Conservation (phyloP, 1,140 invertebrate genomes). For the Drosophila santomea region DNA sequence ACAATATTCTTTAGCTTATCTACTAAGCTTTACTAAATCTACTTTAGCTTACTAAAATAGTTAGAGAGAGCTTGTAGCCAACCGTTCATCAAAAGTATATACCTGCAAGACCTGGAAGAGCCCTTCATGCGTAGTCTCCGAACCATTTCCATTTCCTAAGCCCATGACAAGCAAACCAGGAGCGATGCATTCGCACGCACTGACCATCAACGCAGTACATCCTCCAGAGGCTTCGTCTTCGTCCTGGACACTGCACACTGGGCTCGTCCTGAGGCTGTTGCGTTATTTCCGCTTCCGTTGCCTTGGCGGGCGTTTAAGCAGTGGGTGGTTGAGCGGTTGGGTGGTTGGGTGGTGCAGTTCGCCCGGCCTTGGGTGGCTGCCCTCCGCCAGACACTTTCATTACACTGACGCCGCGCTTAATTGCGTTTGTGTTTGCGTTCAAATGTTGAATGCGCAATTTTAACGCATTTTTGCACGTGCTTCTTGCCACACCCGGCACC, state of each 20-base stretch:
- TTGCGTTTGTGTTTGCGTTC: slow-evolving; percentile 79
- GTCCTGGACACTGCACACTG: slow-evolving; percentile 10
- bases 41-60: too few species aligned
- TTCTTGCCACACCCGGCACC: slow-evolving; percentile 26
- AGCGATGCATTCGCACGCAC: slow-evolving; percentile 54
- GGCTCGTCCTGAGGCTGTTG: slow-evolving; percentile 48
- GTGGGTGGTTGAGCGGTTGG: slow-evolving; percentile 8
- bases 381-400: slow-evolving; percentile 51
- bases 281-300: slow-evolving; percentile 79
- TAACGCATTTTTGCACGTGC: slow-evolving; percentile 79
- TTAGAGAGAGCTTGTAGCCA: too few species aligned
- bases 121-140: background rate
- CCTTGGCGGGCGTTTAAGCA: slow-evolving; percentile 49
- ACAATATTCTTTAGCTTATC: too few species aligned
- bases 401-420: slow-evolving; percentile 77
- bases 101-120: background rate
- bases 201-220: slow-evolving; percentile 50
- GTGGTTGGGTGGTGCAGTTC: slow-evolving; percentile 9
- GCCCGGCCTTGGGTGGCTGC: background rate
- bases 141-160: slow-evolving; percentile 6
- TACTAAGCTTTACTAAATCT: too few species aligned
- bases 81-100: background rate
- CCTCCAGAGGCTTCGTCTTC: slow-evolving; percentile 22
- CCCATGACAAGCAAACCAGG: slow-evolving; percentile 7
- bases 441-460: slow-evolving; percentile 70